Percentiles rank a stretch among this genome's conserved stretches.
Evolutionary conservation across 2,888 invertebrate genomes (phyloP).

Genomic region (Caenorhabditis sp.): DNA sequence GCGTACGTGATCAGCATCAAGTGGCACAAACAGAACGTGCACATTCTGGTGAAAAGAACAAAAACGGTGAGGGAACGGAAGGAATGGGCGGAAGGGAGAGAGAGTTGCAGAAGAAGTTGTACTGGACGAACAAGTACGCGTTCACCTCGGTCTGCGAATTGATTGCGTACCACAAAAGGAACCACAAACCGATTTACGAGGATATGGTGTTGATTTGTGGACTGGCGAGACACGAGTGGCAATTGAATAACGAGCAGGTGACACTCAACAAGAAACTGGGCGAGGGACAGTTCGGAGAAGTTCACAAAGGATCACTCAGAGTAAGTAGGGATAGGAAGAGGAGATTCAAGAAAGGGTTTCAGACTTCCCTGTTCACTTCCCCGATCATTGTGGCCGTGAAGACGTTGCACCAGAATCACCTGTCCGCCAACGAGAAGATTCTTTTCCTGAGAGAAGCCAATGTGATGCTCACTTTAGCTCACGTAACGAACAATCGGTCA

Average conservation of each 20-base stretch:
- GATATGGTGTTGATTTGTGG: slow-evolving; percentile 30
- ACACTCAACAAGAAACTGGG: slow-evolving; percentile 49
- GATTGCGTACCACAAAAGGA: slow-evolving; percentile 58
- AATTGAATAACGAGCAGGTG: slow-evolving; percentile 65
- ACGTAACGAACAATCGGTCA: slow-evolving; percentile 1
- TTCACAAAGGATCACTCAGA: slow-evolving; percentile 54
- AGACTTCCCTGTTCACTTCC: slow-evolving; percentile 54
- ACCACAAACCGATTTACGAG: slow-evolving; percentile 31
- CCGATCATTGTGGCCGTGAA: slow-evolving; percentile 62
- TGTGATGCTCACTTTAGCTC: slow-evolving; percentile 87
- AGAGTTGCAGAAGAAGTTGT: slow-evolving; percentile 59
- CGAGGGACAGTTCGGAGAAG: slow-evolving; percentile 65
- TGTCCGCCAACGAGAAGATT: slow-evolving; percentile 94
- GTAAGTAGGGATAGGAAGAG: not conserved
- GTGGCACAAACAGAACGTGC: slow-evolving; percentile 26
- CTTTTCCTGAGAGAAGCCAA: slow-evolving; percentile 97
- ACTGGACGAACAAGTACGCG: slow-evolving; percentile 61
- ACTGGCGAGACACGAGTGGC: slow-evolving; percentile 59
- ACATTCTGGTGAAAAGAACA: slow-evolving; percentile 61
- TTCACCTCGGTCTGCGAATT: slow-evolving; percentile 62
- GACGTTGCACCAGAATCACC: slow-evolving; percentile 85
- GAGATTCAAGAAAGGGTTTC: not conserved
- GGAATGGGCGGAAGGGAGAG: not conserved
- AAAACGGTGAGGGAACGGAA: slow-evolving; percentile 31
- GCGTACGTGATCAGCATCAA: slow-evolving; percentile 57